Conservation (phyloP, 2,113 vertebrate genomes). For the Acrocephalus kingi region DNA sequence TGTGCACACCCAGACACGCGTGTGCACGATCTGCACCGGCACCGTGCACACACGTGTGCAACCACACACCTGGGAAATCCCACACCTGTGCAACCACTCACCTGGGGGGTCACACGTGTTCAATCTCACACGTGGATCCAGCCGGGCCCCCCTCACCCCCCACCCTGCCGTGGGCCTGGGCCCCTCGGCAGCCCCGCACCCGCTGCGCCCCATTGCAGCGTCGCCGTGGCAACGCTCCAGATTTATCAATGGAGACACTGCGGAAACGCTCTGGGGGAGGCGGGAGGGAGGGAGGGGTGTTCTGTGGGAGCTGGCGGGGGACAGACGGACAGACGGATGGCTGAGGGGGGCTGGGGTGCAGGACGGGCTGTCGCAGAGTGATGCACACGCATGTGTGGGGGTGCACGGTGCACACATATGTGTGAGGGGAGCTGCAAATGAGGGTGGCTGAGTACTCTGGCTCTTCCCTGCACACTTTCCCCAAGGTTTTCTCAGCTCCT, state of each 20-base stretch:
- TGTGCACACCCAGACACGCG: fast-evolving
- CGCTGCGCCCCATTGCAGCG: not conserved
- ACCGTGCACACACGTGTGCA: not conserved
- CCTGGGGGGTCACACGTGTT: not conserved
- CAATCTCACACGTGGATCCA: fast-evolving
- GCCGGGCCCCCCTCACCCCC: not conserved
- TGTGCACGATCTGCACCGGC: not conserved
- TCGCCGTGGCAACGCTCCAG: constrained; percentile 16
- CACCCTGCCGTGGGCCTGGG: fast-evolving
- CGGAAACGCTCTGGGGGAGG: not conserved
- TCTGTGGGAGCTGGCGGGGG: not conserved
- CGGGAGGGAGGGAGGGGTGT: not conserved
- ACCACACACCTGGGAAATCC: not conserved
- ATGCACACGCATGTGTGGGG: not conserved
- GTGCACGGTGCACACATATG: not conserved
- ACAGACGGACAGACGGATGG: not conserved
- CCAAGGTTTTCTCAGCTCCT: not conserved
- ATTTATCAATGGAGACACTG: constrained; percentile 48
- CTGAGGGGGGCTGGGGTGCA: not conserved
- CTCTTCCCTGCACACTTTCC: not conserved
- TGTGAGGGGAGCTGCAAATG: not conserved
- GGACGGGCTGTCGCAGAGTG: not conserved
- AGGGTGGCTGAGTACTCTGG: not conserved
- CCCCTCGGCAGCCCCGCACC: not conserved
- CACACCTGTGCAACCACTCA: not conserved